Evolutionary conservation across 2,888 invertebrate genomes (phyloP).

Genomic region (Anticlea derivata): DNA sequence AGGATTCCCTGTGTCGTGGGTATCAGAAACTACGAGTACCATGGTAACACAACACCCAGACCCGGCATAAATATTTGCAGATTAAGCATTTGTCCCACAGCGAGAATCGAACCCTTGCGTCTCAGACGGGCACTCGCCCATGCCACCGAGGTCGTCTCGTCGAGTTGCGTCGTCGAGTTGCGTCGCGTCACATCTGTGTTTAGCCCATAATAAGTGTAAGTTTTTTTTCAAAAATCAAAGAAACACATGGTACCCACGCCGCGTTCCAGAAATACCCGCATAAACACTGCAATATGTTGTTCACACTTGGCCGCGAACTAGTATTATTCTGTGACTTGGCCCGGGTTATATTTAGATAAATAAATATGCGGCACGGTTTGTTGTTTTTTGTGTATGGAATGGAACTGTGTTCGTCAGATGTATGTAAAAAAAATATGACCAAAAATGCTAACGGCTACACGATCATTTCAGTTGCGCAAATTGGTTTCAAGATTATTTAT

Average conservation of each 20-base stretch:
- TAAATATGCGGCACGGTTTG: conserved; percentile 47
- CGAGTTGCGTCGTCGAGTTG: no score
- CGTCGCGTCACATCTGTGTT: conserved; percentile 16
- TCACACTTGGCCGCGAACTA: conserved; percentile 61
- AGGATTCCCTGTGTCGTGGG: no score
- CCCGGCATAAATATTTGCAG: no score
- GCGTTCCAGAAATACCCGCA: conserved; percentile 52
- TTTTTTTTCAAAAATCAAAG: conserved; percentile 47
- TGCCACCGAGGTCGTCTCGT: no score
- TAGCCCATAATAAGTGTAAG: conserved; percentile 12
- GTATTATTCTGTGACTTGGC: conserved; percentile 48
- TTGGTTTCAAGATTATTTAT: no score
- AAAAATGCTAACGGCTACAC: no score
- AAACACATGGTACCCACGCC: conserved; percentile 65
- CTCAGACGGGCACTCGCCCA: no score
- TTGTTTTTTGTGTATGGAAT: conserved; percentile 8
- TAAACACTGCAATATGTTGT: conserved; percentile 74
- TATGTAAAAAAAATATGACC: neutral
- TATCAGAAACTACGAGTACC: no score
- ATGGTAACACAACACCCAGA: no score
- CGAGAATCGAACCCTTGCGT: no score
- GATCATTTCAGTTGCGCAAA: no score
- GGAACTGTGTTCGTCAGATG: neutral
- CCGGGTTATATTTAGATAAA: conserved; percentile 74
- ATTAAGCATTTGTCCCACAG: no score